Conservation (phyloP, 2,888 invertebrate genomes). For the Halictus ligatus region DNA sequence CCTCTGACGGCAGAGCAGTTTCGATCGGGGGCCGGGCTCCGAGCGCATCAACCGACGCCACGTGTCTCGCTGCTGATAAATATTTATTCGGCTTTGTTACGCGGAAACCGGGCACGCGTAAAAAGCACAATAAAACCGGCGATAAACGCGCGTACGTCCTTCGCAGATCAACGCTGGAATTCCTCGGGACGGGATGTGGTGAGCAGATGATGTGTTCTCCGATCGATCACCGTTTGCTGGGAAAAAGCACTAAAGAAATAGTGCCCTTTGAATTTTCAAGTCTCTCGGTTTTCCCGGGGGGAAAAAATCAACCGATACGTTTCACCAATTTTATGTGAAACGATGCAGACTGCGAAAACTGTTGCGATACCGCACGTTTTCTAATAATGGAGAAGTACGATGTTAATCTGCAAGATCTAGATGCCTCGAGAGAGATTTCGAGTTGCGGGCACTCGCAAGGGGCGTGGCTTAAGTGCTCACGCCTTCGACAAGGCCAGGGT, state of each 20-base stretch:
- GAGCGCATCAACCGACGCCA: not conserved
- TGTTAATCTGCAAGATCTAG: not conserved
- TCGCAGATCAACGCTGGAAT: conserved; percentile 18
- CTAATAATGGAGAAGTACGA: not conserved
- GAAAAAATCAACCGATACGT: not conserved
- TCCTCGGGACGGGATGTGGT: conserved; percentile 14
- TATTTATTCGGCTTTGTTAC: conserved; percentile 45
- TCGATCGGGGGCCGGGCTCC: not conserved
- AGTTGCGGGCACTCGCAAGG: not conserved
- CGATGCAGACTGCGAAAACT: fast-evolving
- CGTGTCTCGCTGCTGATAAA: conserved; percentile 34
- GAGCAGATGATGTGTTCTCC: conserved; percentile 1
- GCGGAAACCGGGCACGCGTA: conserved; percentile 18
- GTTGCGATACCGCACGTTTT: not conserved
- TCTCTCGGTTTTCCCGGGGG: not conserved
- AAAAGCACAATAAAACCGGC: conserved; percentile 32
- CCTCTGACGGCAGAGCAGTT: not conserved
- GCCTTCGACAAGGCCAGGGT: not conserved
- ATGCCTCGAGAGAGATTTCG: not conserved
- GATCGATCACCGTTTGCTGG: not conserved
- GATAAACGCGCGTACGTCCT: conserved; percentile 29
- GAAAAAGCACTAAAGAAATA: not conserved
- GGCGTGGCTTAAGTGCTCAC: not conserved
- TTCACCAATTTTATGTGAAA: not conserved
- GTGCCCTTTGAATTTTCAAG: not conserved